Conservation (phyloP, 2,797 vertebrate genomes). For the Brotula barbata region DNA sequence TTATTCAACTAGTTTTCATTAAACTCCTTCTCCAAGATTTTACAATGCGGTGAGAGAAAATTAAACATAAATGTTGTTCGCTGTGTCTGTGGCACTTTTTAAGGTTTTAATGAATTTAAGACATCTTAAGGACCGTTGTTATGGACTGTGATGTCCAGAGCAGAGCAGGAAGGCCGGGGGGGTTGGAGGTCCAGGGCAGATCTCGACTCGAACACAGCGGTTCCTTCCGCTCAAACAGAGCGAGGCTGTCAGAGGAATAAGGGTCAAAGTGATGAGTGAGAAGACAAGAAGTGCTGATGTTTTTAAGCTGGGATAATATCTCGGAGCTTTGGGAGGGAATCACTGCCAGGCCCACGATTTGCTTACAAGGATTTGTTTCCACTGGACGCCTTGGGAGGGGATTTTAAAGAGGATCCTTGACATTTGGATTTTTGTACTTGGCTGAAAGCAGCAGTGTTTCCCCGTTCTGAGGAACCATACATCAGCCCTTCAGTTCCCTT, state of each 20-base stretch:
- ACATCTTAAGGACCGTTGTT: too few species aligned
- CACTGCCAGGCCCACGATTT: constrained; percentile 46
- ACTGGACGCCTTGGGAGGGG: constrained; percentile 45
- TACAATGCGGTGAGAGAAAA: too few species aligned
- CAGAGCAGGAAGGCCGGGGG: not conserved
- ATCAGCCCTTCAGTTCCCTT: constrained; percentile 27
- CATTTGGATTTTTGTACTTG: constrained; percentile 53
- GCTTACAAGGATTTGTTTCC: constrained; percentile 54
- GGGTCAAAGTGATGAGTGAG: constrained; percentile 45
- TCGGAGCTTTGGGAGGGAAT: constrained; percentile 45
- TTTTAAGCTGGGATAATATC: constrained; percentile 51
- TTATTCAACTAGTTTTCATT: too few species aligned
- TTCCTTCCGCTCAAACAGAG: not conserved
- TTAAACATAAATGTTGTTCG: too few species aligned
- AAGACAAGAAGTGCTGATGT: constrained; percentile 30
- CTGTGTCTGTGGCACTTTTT: too few species aligned
- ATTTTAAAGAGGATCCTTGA: constrained; percentile 57
- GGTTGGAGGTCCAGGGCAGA: not conserved
- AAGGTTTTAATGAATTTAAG: too few species aligned
- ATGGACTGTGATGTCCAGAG: too few species aligned
- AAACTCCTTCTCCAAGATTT: too few species aligned
- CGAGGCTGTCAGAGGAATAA: constrained; percentile 6
- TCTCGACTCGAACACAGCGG: not conserved
- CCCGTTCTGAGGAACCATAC: constrained; percentile 40
- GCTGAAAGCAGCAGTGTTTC: constrained; percentile 27